These are phyloP conservation scores for Nemapogon koenigi DNA, from an alignment of 2,888 invertebrate genomes.

Conservation along the genomic window DNA sequence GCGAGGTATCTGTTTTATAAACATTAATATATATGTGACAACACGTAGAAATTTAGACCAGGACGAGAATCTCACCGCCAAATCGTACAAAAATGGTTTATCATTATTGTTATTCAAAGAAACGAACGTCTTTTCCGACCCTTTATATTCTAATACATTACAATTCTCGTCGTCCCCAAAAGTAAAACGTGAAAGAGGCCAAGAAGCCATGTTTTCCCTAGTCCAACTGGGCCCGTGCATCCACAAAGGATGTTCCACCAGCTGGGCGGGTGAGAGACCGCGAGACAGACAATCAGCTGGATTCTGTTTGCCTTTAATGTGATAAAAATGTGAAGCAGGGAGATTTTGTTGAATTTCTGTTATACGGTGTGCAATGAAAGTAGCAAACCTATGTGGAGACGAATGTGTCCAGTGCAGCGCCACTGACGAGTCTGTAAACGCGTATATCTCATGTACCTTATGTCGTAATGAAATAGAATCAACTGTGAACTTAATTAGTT, in stretches of 20 bases:
- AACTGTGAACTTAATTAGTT: no score
- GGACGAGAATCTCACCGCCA: not conserved
- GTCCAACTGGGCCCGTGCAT: not conserved
- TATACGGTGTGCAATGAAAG: constrained; percentile 6
- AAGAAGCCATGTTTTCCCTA: not conserved
- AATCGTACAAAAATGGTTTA: not conserved
- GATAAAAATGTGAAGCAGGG: constrained; percentile 1
- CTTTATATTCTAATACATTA: constrained; percentile 4
- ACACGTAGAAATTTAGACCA: constrained; percentile 1
- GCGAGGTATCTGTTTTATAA: no score
- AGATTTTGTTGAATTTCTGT: not conserved
- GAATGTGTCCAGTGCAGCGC: not conserved
- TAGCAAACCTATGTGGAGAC: constrained; percentile 4
- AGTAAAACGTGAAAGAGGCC: constrained; percentile 1
- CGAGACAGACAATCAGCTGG: constrained; percentile 5
- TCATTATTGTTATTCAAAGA: no score
- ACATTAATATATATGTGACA: no score
- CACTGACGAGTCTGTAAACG: constrained; percentile 1
- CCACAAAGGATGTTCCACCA: not conserved
- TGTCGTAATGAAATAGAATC: no score
- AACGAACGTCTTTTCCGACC: not conserved
- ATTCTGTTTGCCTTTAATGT: constrained; percentile 4
- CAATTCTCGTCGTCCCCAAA: not conserved
- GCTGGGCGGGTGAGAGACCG: not conserved
- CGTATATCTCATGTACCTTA: not conserved